Evolutionary conservation across 2,113 vertebrate species (phyloP), one percentile per base, ranked within the genome.

Genomic region (Odocoileus hemionus): DNA sequence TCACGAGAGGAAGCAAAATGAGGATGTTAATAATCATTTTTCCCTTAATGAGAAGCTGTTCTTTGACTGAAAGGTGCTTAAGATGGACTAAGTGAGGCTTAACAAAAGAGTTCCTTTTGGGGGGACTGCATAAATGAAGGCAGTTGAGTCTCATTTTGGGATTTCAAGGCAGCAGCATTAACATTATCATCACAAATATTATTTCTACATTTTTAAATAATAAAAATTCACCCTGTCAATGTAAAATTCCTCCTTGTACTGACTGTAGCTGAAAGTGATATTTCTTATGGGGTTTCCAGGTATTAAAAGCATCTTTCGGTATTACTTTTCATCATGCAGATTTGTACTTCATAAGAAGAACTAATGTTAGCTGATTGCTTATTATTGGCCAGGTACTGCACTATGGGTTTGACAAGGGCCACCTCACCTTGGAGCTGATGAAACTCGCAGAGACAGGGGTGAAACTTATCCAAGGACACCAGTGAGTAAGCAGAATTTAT

Each of bases 21-120:
- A 99, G 98, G 98, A 98, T 98, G 98, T 99, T 99, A 98, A 99
- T 99, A 99, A 99, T 99, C 96, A 98, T 99, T 99, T 99, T 98
- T 97, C 95, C 96, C 97, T 99, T 99, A 99, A 99, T 99, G 98
- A 99, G 99, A 98, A 99, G 98, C 97, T 98, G 96, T 98, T 98
- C 98, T 98, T 98, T 99, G 99, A 99, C 98, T 98, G 98, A 99
- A 99, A 99, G 96, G 86, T 98, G 98, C 97, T 98, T 98, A 98
- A 98, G 98, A 97, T 98, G 98, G 98, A 98, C 98, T 98, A 98
- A 98, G 98, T 97, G 96, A 97, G 97, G 97, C 97, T 98, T 98
- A 98, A 98, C 98, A 99, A 98, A 98, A 97, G 97, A 97, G 95
- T 80, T 97, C 76, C 58, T 95, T 97, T 98, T 98, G 93, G 10